A percentile compares a stretch with the other conserved stretches of the same genome.
Conservation (phyloP, 2,797 vertebrate genomes). For the Trematomus bernacchii region DNA sequence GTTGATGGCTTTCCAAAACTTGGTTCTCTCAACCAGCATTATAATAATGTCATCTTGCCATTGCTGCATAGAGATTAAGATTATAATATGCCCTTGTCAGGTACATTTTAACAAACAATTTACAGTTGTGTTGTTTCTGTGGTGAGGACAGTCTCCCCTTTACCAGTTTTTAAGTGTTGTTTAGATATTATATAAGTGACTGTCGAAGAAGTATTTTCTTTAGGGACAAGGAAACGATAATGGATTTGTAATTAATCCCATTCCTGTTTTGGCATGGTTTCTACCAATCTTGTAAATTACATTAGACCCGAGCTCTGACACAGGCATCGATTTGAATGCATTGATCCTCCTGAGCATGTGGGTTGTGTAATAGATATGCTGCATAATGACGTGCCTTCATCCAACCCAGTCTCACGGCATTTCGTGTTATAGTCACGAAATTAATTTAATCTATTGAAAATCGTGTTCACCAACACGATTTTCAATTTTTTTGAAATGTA, state of each 20-base stretch:
- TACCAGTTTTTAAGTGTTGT: too few relatives aligned
- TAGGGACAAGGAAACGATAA: not conserved
- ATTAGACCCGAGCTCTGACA: conserved; percentile 3
- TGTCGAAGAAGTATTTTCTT: too few relatives aligned
- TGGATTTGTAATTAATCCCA: not conserved
- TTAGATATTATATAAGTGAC: too few relatives aligned
- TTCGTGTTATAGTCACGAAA: too few relatives aligned
- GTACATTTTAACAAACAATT: not conserved
- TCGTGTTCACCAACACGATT: too few relatives aligned
- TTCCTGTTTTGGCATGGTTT: not conserved
- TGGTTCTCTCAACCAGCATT: not conserved
- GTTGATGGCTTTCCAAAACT: too few relatives aligned
- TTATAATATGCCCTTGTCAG: not conserved
- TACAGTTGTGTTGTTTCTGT: too few relatives aligned
- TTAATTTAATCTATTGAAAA: too few relatives aligned
- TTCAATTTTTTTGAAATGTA: too few relatives aligned
- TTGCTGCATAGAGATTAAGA: not conserved
- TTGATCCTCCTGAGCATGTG: not conserved
- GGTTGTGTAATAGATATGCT: not conserved
- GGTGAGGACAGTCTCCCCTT: too few relatives aligned
- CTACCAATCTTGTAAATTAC: not conserved
- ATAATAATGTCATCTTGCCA: not conserved
- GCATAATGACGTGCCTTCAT: not conserved
- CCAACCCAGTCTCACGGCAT: too few relatives aligned
- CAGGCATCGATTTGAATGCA: conserved; percentile 3